Evolutionary conservation across 2,113 vertebrate genomes (phyloP), one percentile per base, ranked within the genome.

Genomic region (Motacilla tschutschensis): DNA sequence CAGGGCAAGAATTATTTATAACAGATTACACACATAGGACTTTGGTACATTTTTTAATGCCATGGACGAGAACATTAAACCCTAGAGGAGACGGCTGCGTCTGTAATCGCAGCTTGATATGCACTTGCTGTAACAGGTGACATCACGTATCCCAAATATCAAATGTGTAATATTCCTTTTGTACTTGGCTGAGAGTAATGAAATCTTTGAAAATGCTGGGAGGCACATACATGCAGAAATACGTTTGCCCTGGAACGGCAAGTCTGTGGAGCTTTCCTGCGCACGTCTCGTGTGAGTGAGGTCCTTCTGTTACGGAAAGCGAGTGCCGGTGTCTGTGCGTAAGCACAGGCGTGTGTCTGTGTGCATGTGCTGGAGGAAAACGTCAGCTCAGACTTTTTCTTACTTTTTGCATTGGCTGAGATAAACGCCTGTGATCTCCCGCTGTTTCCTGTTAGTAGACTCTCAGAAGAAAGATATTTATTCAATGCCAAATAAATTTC

Each of bases 1-100:
- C 53, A 67, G 72, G 86, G 71, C 20, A 85, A 72, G n/a, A 89
- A 78, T 83, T 79, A 92, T 80, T 92, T 90, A 82, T 80, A 40
- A 55, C 58, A 78, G 35, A 72, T 83, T 72, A 64, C 50, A 82
- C 5, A 2, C 53, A 14, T 4, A 54, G 59, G 62, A 53, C 70
- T 93, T 87, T 33, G 71, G 91, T 85, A 54, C 26, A 35, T 73
- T 82, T 85, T 88, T 93, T 72, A 83, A 25, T 44, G 59, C 57
- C 15, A 3, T 29, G 60, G 44, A 62, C 1, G 17, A 62, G 53
- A 80, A 48, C 54, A n/a, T 25, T 41, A 78, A 76, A 64, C 25
- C 57, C 74, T 67, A 36, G 53, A 88, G 85, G 64, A 72, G 69
- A 16, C 1, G 4, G 41, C 15, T 89, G 63, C 6, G 0, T 83